Conservation (phyloP, 2,888 invertebrate species). For the Macrophya annulata region DNA sequence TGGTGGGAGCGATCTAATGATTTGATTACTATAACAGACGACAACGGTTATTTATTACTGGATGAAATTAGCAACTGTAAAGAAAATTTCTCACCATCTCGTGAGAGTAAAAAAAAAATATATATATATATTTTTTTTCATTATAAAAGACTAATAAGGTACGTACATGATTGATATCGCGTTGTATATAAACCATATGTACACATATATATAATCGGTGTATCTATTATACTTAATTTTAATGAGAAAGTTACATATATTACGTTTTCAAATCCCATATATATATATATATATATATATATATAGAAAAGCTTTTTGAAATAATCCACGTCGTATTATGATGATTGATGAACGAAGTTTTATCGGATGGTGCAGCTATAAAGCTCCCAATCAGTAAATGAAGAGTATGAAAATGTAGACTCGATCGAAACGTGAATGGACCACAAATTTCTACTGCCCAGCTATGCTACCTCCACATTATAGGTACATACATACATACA, state of each 20-base stretch:
- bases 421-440: conserved; percentile 18
- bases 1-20: background rate
- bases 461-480: background rate
- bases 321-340: background rate
- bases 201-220: too few relatives aligned
- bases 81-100: background rate
- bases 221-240: too few relatives aligned
- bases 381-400: conserved; percentile 7
- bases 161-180: too few relatives aligned
- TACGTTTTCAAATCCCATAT: background rate
- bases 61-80: background rate
- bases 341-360: conserved; percentile 6
- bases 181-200: too few relatives aligned
- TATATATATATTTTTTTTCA: too few relatives aligned
- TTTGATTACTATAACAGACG: conserved; percentile 34
- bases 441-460: background rate
- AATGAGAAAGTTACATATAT: background rate
- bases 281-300: too few relatives aligned
- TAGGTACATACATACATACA: background rate
- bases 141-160: too few relatives aligned
- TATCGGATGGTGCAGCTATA: background rate
- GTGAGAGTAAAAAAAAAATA: background rate
- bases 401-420: background rate
- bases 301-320: background rate
- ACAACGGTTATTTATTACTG: background rate